Conservation (phyloP, 2,797 vertebrate species). For the Poeciliopsis gracilis region DNA sequence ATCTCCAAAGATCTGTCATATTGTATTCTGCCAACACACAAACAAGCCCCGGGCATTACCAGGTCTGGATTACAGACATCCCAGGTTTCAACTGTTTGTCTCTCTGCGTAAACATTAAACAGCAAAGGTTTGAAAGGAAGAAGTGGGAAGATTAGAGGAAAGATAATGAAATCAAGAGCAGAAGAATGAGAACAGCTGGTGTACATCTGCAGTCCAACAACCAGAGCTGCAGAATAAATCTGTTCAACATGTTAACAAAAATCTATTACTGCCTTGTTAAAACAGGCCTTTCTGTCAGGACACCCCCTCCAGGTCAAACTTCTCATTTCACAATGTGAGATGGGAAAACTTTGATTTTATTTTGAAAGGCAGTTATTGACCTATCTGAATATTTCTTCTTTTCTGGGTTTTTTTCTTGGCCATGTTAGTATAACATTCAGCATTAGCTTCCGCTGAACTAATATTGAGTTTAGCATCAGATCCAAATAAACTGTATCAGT, state of each 20-base stretch:
- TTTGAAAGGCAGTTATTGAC: not conserved
- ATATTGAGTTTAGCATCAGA: too few relatives aligned
- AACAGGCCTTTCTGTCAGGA: constrained; percentile 2
- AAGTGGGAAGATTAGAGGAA: constrained; percentile 25
- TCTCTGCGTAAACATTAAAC: constrained; percentile 10
- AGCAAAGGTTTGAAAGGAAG: constrained; percentile 12
- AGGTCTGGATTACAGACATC: constrained; percentile 26
- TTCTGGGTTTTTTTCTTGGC: too few relatives aligned
- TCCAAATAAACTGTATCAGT: too few relatives aligned
- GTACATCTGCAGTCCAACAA: constrained; percentile 56
- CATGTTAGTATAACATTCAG: too few relatives aligned
- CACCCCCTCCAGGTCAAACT: not conserved
- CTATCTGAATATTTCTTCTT: too few relatives aligned
- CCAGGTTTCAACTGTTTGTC: constrained; percentile 12
- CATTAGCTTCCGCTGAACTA: too few relatives aligned
- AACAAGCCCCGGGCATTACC: constrained; percentile 30
- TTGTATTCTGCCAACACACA: constrained; percentile 44
- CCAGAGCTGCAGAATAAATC: constrained; percentile 46
- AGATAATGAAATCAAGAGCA: constrained; percentile 4
- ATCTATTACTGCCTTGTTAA: constrained; percentile 23
- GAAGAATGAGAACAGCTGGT: constrained; percentile 66
- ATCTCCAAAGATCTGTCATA: constrained; percentile 61
- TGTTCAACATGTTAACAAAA: constrained; percentile 43
- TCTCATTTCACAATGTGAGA: not conserved
- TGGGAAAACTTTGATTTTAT: not conserved